These are phyloP conservation scores for Nomada ruficornis DNA, from an alignment of 2,888 invertebrate genomes.

Conservation along the genomic window DNA sequence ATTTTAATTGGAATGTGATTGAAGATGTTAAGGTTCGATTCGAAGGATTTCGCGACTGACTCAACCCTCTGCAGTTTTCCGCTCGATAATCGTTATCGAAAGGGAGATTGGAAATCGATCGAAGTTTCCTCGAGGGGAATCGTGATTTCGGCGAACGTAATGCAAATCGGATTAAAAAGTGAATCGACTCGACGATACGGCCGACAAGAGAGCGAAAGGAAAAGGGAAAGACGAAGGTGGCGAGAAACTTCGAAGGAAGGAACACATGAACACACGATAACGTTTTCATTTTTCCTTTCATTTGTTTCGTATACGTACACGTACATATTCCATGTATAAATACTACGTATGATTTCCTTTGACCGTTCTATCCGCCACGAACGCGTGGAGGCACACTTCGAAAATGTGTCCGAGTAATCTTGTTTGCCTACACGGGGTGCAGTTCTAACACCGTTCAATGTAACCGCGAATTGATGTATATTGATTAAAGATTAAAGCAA, in stretches of 20 bases:
- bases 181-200: conserved; percentile 28
- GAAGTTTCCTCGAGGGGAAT: conserved; percentile 3
- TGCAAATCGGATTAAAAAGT: neutral
- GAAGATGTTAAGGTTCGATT: conserved; percentile 10
- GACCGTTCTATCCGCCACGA: conserved; percentile 39
- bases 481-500: conserved; percentile 72
- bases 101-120: conserved; percentile 21
- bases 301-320: conserved; percentile 28
- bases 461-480: conserved; percentile 83
- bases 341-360: conserved; percentile 29
- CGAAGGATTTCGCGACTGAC: conserved; percentile 12
- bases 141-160: neutral
- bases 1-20: too few species aligned
- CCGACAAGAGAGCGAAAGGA: conserved; percentile 46
- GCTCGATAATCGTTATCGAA: conserved; percentile 6
- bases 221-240: conserved; percentile 62
- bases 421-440: conserved; percentile 74
- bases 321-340: conserved; percentile 5
- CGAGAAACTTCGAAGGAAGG: conserved; percentile 11
- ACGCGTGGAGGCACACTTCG: conserved; percentile 27
- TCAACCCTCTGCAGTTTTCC: neutral
- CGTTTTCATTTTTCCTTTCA: conserved; percentile 33
- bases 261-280: neutral
- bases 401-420: conserved; percentile 72
- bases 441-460: conserved; percentile 77